phyloP scores from a whole-genome alignment of 1,140 invertebrate genomes.

The Ladona fulva region DNA sequence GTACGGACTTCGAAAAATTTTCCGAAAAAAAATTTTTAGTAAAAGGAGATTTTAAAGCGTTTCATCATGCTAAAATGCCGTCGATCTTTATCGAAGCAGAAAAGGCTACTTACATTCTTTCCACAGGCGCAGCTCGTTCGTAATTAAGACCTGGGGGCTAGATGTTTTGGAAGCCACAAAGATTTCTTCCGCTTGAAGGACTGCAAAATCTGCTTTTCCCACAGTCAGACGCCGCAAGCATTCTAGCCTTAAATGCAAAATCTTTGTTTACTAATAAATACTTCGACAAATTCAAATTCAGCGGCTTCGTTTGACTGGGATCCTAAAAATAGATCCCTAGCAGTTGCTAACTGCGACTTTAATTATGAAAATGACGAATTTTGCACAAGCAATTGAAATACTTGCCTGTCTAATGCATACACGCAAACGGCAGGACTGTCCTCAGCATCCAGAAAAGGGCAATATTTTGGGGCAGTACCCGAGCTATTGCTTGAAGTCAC shows the following conservation, averaged over 20 bases:
- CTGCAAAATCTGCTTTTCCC: conserved; percentile 68
- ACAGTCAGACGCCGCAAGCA: conserved; percentile 64
- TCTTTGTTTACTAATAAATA: conserved; percentile 13
- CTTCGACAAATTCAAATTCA: not conserved
- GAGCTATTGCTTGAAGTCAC: conserved; percentile 49
- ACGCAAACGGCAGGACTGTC: conserved; percentile 51
- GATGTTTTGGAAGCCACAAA: conserved; percentile 55
- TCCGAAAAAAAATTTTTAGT: too few species aligned
- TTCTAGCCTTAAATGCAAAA: conserved; percentile 46
- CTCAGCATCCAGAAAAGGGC: conserved; percentile 42
- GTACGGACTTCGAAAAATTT: too few species aligned
- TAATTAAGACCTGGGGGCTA: conserved; percentile 53
- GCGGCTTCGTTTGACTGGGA: conserved; percentile 11
- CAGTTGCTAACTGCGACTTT: conserved; percentile 29
- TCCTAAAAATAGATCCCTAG: conserved; percentile 42
- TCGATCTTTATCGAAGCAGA: too few species aligned
- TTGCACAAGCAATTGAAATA: conserved; percentile 12
- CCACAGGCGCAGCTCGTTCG: conserved; percentile 51
- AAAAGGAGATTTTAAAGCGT: too few species aligned
- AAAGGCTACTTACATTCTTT: conserved; percentile 34
- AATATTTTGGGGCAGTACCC: conserved; percentile 47
- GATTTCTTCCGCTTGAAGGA: conserved; percentile 72
- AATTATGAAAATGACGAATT: not conserved
- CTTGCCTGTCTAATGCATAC: conserved; percentile 33
- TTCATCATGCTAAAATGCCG: too few species aligned